Evolutionary conservation across 2,888 invertebrate species (phyloP), one percentile per base, ranked within the genome.

Genomic region (Parthenolecanium corni): DNA sequence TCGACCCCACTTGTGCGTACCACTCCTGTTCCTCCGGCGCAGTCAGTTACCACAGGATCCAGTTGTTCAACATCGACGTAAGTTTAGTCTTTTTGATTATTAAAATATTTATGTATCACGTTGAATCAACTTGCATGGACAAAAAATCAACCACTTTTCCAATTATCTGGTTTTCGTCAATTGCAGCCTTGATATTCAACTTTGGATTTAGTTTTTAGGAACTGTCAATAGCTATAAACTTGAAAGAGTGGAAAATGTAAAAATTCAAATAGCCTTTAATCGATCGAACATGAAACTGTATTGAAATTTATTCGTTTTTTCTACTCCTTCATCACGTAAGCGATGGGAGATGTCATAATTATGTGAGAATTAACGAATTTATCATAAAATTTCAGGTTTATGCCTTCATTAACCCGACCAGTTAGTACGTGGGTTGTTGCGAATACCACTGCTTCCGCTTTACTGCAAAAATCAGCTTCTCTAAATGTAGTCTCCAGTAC

Each of bases 391-490:
- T 14, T 20, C 23, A 61, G 61, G 51, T 61, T 49, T 20, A 61
- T 61, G 18, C 51, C 61, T 14, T 14, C 61, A 21, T 38, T 61
- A 49, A 61, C 36, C 38, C 49, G 61, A 36, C 61, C 61, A n/a
- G 61, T 31, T n/a, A 61, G 38, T 4, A 61, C 61, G 21, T 61
- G 61, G 61, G 61, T 61, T 23, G 61, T 61, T 38, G 38, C 61
- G 1, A 57, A n/a, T 49, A 61, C 49, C 23, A 51, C 61, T 49
- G 38, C 61, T 38, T 23, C 61, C 5, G 47, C 49, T 12, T 38
- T 61, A 21, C 24, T 61, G 4, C 61, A 61, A 12, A 61, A 61
- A 38, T 16, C 61, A 16, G 36, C 40, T 24, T 36, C 61, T 14
- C 21, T 61, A 36, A 61, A 51, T 51, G 38, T 61, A 21, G 51